A percentile compares a stretch with the other conserved stretches of the same genome.
Evolutionary conservation across 2,888 invertebrate genomes (phyloP).

Genomic region (Acleris laterana): DNA sequence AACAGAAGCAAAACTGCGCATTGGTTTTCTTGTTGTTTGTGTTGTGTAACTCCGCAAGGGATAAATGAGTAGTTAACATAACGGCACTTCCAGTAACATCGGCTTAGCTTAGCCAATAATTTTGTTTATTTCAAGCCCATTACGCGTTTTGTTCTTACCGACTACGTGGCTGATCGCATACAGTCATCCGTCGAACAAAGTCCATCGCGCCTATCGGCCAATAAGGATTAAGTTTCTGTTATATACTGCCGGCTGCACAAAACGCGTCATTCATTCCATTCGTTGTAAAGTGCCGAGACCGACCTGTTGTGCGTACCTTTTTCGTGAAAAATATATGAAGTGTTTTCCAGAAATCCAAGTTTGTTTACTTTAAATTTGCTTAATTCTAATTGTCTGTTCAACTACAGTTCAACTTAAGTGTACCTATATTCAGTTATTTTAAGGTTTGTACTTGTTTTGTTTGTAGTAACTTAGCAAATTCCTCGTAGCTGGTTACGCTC

Average conservation of each 20-base stretch:
- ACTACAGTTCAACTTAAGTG: slow-evolving; percentile 4
- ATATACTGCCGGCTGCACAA: slow-evolving; percentile 31
- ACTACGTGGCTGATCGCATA: slow-evolving; percentile 39
- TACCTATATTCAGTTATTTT: slow-evolving; percentile 1
- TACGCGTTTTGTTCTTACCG: slow-evolving; percentile 38
- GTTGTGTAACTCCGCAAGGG: slow-evolving; percentile 26
- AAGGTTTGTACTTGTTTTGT: slow-evolving; percentile 19
- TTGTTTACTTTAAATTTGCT: slow-evolving; percentile 2
- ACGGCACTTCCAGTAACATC: slow-evolving; percentile 11
- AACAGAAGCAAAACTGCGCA: slow-evolving; percentile 18
- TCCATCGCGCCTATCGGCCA: slow-evolving; percentile 36
- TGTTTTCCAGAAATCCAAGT: slow-evolving; percentile 1
- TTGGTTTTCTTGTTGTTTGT: slow-evolving; percentile 20
- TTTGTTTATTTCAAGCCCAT: slow-evolving; percentile 33
- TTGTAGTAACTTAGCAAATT: slow-evolving; percentile 10
- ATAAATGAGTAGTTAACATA: slow-evolving; percentile 15
- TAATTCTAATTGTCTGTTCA: slow-evolving; percentile 13
- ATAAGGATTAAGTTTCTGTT: slow-evolving; percentile 26
- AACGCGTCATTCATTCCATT: slow-evolving; percentile 26
- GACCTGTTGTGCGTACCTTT: slow-evolving; percentile 19
- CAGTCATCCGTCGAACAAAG: slow-evolving; percentile 42
- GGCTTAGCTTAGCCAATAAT: slow-evolving; percentile 4
- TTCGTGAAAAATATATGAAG: slow-evolving; percentile 8
- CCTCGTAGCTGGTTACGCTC: slow-evolving; percentile 16
- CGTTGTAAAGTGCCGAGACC: slow-evolving; percentile 18